Percentiles rank a stretch among this genome's conserved stretches.
These are phyloP conservation scores for Triplophysa siluroides DNA, from an alignment of 2,113 vertebrate species.

Conservation along the genomic window DNA sequence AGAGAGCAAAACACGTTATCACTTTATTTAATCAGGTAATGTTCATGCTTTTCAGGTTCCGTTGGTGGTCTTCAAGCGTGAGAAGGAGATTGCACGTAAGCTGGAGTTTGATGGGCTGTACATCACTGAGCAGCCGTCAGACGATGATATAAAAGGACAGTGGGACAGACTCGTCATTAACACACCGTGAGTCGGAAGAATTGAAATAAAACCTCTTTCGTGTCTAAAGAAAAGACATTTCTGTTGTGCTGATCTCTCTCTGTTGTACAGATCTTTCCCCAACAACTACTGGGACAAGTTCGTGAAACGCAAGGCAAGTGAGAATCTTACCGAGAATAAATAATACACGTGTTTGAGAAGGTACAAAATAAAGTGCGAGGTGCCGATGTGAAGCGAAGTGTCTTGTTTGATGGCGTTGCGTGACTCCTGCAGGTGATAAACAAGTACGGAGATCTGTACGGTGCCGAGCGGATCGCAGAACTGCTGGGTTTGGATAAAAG, in stretches of 20 bases:
- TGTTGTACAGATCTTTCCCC: constrained; percentile 87
- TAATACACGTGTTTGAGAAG: not conserved
- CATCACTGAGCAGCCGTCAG: constrained; percentile 95
- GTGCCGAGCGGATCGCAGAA: constrained; percentile 94
- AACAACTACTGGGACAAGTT: constrained; percentile 99
- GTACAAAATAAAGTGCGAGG: not conserved
- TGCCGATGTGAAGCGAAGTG: too few species aligned
- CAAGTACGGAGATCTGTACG: constrained; percentile 95
- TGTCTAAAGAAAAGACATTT: constrained; percentile 55
- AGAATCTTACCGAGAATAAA: not conserved
- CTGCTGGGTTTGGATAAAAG: constrained; percentile 95
- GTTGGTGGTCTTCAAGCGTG: constrained; percentile 94
- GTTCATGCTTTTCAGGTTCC: constrained; percentile 79
- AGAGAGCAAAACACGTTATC: too few species aligned
- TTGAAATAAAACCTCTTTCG: too few species aligned
- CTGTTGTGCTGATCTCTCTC: constrained; percentile 28
- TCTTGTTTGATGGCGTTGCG: not conserved
- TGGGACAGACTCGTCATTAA: constrained; percentile 98
- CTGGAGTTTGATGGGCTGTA: constrained; percentile 96
- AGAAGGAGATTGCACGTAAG: constrained; percentile 96
- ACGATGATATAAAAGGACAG: constrained; percentile 97
- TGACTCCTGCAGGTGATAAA: constrained; percentile 88
- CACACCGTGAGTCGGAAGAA: constrained; percentile 83
- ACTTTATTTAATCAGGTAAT: not conserved
- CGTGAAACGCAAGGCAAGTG: constrained; percentile 93